Evolutionary conservation across 2,113 vertebrate species (phyloP).

Genomic region (Pseudorhombus dupliciocellatus): DNA sequence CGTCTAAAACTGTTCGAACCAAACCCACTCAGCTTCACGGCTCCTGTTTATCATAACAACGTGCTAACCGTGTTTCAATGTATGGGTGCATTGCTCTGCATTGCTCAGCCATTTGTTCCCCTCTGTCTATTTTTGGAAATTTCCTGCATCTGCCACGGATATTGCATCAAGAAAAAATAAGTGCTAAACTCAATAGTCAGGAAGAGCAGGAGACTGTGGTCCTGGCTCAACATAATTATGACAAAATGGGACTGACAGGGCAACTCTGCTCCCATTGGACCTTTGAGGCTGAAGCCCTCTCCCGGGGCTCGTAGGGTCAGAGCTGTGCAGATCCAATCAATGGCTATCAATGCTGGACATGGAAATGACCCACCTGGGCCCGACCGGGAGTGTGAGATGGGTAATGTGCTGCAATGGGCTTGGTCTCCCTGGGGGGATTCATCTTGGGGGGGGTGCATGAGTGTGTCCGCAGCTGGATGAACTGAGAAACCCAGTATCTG

Average conservation of each 20-base stretch:
- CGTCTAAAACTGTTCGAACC: background rate
- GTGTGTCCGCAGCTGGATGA: background rate
- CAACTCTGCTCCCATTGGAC: slow-evolving; percentile 44
- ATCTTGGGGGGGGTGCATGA: slow-evolving; percentile 18
- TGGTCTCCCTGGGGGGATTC: slow-evolving; percentile 27
- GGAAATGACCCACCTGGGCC: slow-evolving; percentile 52
- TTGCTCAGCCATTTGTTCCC: slow-evolving; percentile 3
- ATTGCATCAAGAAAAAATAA: slow-evolving; percentile 10
- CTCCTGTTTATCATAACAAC: background rate
- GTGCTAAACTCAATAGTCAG: slow-evolving; percentile 38
- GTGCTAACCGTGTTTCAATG: background rate
- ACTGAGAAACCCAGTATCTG: background rate
- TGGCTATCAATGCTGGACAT: slow-evolving; percentile 50
- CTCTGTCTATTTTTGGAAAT: slow-evolving; percentile 16
- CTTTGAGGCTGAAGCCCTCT: slow-evolving; percentile 40
- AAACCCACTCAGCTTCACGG: background rate
- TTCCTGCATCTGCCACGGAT: slow-evolving; percentile 7
- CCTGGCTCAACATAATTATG: slow-evolving; percentile 45
- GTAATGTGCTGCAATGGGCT: slow-evolving; percentile 3
- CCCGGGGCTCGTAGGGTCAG: slow-evolving; percentile 45
- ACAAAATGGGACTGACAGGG: slow-evolving; percentile 43
- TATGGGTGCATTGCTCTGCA: background rate
- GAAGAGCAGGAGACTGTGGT: slow-evolving; percentile 46
- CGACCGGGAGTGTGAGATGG: slow-evolving; percentile 35
- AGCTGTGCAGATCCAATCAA: slow-evolving; percentile 64